Base-by-base conservation (phyloP, 2,113 vertebrate genomes). In the Herpailurus yagouaroundi region DNA sequence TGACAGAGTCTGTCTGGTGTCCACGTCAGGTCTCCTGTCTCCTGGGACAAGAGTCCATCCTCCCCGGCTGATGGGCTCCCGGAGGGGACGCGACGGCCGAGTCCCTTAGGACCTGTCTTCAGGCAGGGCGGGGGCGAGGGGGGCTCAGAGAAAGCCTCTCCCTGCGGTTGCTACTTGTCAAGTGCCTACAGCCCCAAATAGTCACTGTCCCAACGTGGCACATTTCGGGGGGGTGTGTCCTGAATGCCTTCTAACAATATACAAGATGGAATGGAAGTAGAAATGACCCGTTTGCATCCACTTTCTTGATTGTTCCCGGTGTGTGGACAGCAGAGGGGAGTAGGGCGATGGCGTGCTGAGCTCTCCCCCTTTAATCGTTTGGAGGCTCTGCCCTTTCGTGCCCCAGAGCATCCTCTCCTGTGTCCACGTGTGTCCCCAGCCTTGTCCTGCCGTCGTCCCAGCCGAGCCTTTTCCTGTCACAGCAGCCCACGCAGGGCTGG, bases 151-250 rank as follows among this genome's bases (percentile, higher is more conserved):
- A 57, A 81, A 41, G 52, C 41, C 16, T 23, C 7, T 50, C n/a
- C 29, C 15, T 16, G 6, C 7, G 0, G 21, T 29, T 33, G 8
- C 50, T 41, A 1, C 13, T 68, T 55, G 33, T 31, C 6, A 23
- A 8, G 38, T 12, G 31, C 3, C 63, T 73, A 29, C 33, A 8
- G 14, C 73, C 68, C 21, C 19, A 63, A 83, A 82, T 36, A 3
- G n/a, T 76, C 76, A 9, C 7, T 1, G 23, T 4, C 2, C n/a
- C 33, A 19, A 3, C 9, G 74, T 0, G 4, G n/a, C 3, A 0
- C 14, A 3, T 33, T 41, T 29, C 4, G n/a, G 50, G n/a, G 15
- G 18, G 4, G 7, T 3, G 0, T 29, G 64, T 63, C 76, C 85
- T 21, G 87, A n/a, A 4, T 13, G 10, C 57, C 38, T 38, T 66